These are phyloP conservation scores for Drosophila histrio DNA, from an alignment of 2,888 invertebrate genomes.

Conservation along the genomic window DNA sequence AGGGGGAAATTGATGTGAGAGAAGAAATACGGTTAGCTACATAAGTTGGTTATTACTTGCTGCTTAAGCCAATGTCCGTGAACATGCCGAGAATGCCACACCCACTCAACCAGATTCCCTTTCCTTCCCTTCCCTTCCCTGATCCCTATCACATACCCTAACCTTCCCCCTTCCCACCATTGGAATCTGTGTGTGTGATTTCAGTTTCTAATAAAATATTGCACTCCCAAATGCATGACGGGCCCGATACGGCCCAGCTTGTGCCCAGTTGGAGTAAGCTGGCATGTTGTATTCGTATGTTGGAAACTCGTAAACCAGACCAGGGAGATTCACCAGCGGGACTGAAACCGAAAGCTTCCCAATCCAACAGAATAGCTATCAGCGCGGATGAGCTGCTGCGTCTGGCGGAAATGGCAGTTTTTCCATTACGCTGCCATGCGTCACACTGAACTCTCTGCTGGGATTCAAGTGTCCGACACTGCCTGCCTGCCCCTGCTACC, in stretches of 20 bases:
- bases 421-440: conserved; percentile 65
- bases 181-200: conserved; percentile 46
- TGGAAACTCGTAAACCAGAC: conserved; percentile 1
- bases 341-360: conserved; percentile 9
- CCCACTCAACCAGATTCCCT: conserved; percentile 17
- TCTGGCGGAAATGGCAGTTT: conserved; percentile 74
- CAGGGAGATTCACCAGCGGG: conserved; percentile 11
- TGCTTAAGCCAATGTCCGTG: conserved; percentile 67
- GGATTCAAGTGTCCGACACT: conserved; percentile 42
- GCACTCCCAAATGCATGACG: conserved; percentile 67
- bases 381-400: conserved; percentile 52
- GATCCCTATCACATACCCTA: too few relatives aligned
- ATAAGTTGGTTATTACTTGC: conserved; percentile 79
- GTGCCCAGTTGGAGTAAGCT: background rate
- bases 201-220: conserved; percentile 75
- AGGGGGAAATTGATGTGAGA: conserved; percentile 62
- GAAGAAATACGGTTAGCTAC: conserved; percentile 76
- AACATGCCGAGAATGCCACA: background rate
- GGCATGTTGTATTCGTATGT: conserved; percentile 19
- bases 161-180: background rate
- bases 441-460: conserved; percentile 20
- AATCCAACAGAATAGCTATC: conserved; percentile 7
- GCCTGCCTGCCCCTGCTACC: background rate
- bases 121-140: background rate
- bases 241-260: conserved; percentile 13